These are phyloP conservation scores for Amphimallon solstitiale DNA, from an alignment of 2,888 invertebrate species.

Conservation along the genomic window DNA sequence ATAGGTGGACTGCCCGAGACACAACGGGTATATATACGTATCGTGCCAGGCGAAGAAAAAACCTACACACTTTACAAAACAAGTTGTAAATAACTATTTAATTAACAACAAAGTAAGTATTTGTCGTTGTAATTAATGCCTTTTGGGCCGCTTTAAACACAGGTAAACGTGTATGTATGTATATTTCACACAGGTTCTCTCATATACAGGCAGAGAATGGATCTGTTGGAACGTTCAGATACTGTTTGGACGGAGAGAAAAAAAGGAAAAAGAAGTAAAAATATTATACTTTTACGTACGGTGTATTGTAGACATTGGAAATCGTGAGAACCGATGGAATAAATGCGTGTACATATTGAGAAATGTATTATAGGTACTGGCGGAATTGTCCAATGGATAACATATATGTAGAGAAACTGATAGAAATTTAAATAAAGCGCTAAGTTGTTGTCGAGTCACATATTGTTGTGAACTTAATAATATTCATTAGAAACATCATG, in stretches of 20 bases:
- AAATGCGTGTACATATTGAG: conserved; percentile 17
- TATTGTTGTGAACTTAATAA: too few relatives aligned
- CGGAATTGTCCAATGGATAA: conserved; percentile 9
- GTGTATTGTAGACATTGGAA: neutral
- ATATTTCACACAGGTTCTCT: conserved; percentile 15
- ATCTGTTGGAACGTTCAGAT: conserved; percentile 11
- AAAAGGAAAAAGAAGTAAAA: neutral
- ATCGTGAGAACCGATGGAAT: conserved; percentile 12
- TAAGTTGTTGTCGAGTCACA: too few relatives aligned
- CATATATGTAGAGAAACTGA: conserved; percentile 11
- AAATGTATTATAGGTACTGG: conserved; percentile 15
- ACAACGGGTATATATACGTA: neutral
- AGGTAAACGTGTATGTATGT: conserved; percentile 10
- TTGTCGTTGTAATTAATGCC: conserved; percentile 40
- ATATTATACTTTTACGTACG: conserved; percentile 2
- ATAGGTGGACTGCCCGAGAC: conserved; percentile 5
- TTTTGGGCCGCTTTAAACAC: conserved; percentile 30
- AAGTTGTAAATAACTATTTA: conserved; percentile 48
- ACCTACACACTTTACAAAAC: conserved; percentile 45
- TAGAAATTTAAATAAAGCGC: too few relatives aligned
- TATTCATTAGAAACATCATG: too few relatives aligned
- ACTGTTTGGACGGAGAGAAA: neutral
- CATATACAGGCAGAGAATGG: neutral
- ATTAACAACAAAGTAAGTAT: conserved; percentile 43
- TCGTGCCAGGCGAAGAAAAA: conserved; percentile 24